These are phyloP conservation scores for Phengaris alcon DNA, from an alignment of 2,888 invertebrate species.

Conservation along the genomic window DNA sequence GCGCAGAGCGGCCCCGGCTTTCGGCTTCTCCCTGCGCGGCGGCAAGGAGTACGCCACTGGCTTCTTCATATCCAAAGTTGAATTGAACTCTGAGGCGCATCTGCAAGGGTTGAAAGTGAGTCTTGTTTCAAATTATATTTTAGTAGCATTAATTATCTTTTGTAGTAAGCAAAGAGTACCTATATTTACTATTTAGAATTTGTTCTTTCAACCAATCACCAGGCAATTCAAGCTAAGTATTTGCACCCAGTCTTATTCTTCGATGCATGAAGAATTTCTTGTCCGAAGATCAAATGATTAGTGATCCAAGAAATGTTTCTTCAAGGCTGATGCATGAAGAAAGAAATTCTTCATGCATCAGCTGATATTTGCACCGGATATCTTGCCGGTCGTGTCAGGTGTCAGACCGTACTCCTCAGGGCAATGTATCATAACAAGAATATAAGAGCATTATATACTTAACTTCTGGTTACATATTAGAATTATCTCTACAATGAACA, in stretches of 20 bases:
- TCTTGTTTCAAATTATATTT: background rate
- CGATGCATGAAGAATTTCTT: background rate
- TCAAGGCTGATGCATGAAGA: too few relatives aligned
- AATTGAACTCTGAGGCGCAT: constrained; percentile 92
- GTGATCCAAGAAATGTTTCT: constrained; percentile 18
- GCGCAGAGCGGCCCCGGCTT: constrained; percentile 78
- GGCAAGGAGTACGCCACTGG: constrained; percentile 95
- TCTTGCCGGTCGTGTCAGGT: constrained; percentile 6
- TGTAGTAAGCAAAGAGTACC: too few relatives aligned
- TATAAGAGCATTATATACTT: background rate
- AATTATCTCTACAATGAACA: background rate
- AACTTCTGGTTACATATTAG: background rate
- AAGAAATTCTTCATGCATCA: constrained; percentile 6
- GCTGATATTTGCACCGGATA: background rate
- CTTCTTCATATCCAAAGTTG: constrained; percentile 93
- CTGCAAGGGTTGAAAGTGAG: constrained; percentile 90
- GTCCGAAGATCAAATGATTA: background rate
- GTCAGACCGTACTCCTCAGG: background rate
- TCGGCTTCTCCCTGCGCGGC: constrained; percentile 90
- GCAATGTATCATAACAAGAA: background rate
- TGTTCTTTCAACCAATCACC: too few relatives aligned
- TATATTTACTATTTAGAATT: too few relatives aligned
- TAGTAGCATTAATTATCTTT: too few relatives aligned
- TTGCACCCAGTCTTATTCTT: background rate
- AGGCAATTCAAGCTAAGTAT: too few relatives aligned